These are phyloP conservation scores for Sterrhoptilus dennistouni DNA, from an alignment of 2,113 vertebrate species.

Conservation along the genomic window DNA sequence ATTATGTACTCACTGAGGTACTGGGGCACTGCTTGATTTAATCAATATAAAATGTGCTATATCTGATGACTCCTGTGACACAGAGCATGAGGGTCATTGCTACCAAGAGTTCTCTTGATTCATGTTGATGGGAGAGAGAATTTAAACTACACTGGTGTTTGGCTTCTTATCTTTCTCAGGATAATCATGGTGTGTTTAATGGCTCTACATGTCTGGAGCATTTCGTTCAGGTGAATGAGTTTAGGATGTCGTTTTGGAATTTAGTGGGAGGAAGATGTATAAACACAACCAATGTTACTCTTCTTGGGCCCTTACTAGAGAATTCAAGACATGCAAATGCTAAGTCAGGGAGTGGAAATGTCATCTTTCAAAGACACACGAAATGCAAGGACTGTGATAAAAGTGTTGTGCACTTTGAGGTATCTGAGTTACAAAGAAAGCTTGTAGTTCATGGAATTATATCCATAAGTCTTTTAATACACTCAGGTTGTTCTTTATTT, in stretches of 20 bases:
- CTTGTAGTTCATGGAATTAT: slow-evolving; percentile 37
- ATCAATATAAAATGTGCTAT: background rate
- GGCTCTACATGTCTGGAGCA: background rate
- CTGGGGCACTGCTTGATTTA: background rate
- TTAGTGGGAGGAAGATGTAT: background rate
- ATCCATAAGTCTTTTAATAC: slow-evolving; percentile 14
- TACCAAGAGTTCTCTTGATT: background rate
- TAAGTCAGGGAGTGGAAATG: background rate
- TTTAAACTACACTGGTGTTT: background rate
- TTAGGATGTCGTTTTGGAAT: background rate
- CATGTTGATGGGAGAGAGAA: background rate
- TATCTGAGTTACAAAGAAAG: slow-evolving; percentile 4
- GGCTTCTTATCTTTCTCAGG: background rate
- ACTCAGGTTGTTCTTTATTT: slow-evolving; percentile 33
- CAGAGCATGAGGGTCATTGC: background rate
- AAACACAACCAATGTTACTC: background rate
- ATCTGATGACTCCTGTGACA: background rate
- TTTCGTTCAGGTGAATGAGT: background rate
- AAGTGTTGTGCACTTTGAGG: background rate
- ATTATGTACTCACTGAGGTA: background rate
- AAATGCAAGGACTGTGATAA: background rate
- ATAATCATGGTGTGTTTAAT: background rate
- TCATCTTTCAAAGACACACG: background rate
- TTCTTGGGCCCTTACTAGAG: background rate
- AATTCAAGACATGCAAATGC: background rate